A percentile compares a stretch with the other conserved stretches of the same genome.
Evolutionary conservation across 1,140 invertebrate genomes (phyloP).

Genomic region (Olivierus martensii): DNA sequence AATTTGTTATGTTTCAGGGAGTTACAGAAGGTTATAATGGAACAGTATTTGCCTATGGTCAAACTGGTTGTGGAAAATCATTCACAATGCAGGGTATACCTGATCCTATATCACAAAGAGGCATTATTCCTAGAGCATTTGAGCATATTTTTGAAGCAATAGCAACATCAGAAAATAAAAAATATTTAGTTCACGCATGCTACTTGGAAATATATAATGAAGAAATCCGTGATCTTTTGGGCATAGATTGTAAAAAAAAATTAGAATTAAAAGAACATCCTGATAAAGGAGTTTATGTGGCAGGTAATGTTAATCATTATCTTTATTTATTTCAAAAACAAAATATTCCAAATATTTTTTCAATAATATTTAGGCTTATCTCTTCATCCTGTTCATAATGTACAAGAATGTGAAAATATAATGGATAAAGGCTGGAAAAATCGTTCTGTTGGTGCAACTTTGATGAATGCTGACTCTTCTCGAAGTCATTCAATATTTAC

Average conservation of each 20-base stretch:
- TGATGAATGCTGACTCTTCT: constrained; percentile 77
- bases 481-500: constrained; percentile 84
- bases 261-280: constrained; percentile 66
- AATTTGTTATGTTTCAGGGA: constrained; percentile 36
- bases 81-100: constrained; percentile 65
- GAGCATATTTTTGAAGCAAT: constrained; percentile 81
- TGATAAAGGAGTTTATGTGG: constrained; percentile 66
- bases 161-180: constrained; percentile 57
- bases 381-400: constrained; percentile 58
- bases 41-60: constrained; percentile 76
- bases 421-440: constrained; percentile 62
- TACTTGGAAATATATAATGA: constrained; percentile 93
- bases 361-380: constrained; percentile 41
- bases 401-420: constrained; percentile 51
- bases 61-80: constrained; percentile 62
- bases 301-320: constrained; percentile 33
- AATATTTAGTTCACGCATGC: constrained; percentile 76
- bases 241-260: constrained; percentile 46
- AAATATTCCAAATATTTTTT: too few species aligned
- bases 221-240: constrained; percentile 61
- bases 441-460: constrained; percentile 56
- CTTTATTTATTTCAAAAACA: too few species aligned
- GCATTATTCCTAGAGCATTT: constrained; percentile 52
- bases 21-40: constrained; percentile 76
- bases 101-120: constrained; percentile 40